Percentiles rank a stretch among this genome's conserved stretches.
Conservation (phyloP, 2,113 vertebrate species). For the Apteryx mantelli region DNA sequence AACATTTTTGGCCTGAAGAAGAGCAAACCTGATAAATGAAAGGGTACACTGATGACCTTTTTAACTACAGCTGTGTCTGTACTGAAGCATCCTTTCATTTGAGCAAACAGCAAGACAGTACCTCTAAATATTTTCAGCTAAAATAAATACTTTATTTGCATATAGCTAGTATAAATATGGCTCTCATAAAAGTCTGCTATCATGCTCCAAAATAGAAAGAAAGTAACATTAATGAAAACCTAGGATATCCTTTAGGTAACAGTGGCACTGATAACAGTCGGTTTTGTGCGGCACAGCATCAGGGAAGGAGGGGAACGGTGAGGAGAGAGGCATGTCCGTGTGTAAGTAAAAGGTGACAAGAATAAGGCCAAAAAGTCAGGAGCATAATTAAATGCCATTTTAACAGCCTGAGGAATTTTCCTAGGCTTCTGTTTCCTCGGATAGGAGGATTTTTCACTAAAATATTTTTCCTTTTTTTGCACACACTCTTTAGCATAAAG, state of each 20-base stretch:
- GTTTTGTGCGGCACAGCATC: not conserved
- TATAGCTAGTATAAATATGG: not conserved
- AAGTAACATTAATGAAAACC: not conserved
- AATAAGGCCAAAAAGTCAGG: not conserved
- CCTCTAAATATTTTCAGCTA: not conserved
- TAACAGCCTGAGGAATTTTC: not conserved
- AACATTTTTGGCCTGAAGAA: not conserved
- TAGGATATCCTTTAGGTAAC: not conserved
- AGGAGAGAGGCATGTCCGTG: not conserved
- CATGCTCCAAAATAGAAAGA: not conserved
- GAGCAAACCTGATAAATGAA: not conserved
- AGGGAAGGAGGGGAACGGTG: not conserved
- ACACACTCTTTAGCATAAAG: not conserved
- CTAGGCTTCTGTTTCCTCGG: not conserved
- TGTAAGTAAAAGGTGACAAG: not conserved
- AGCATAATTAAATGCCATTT: not conserved
- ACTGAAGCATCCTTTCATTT: not conserved
- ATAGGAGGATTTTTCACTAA: not conserved
- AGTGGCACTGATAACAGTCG: not conserved
- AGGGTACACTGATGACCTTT: not conserved
- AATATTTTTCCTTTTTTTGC: not conserved
- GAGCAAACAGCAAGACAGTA: not conserved
- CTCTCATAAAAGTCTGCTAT: not conserved
- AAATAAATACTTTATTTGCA: not conserved
- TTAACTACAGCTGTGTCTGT: not conserved